Percentiles rank a stretch among this genome's conserved stretches.
These are phyloP conservation scores for Zaprionus capensis DNA, from an alignment of 1,140 invertebrate genomes.

Conservation along the genomic window DNA sequence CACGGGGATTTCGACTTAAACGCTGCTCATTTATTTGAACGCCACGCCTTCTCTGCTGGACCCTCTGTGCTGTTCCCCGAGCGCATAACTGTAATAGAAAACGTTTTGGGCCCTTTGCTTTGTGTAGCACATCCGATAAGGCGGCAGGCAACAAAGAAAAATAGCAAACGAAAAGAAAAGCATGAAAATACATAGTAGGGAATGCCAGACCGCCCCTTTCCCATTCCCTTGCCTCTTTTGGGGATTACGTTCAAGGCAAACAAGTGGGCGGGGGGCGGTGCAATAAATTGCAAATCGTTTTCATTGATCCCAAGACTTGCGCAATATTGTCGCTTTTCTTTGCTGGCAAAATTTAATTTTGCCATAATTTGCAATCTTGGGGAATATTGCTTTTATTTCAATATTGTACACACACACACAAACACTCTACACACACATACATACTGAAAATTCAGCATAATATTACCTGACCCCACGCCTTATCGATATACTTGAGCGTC, in stretches of 20 bases:
- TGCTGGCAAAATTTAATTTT: conserved; percentile 1
- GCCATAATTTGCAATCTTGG: conserved; percentile 5
- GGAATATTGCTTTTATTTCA: conserved; percentile 9
- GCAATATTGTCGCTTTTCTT: conserved; percentile 5
- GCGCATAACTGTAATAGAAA: conserved; percentile 31
- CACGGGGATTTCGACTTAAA: conserved; percentile 37
- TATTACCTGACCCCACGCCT: conserved; percentile 1
- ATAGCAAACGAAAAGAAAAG: conserved; percentile 15
- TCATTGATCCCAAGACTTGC: conserved; percentile 3
- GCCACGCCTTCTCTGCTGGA: conserved; percentile 9
- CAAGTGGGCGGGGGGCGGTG: not conserved
- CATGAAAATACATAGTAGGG: not conserved
- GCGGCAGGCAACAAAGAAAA: conserved; percentile 20
- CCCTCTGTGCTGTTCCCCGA: not conserved
- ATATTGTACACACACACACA: not conserved
- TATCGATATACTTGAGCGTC: not conserved
- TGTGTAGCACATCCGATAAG: conserved; percentile 24
- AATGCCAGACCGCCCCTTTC: not conserved
- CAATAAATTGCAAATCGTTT: conserved; percentile 12
- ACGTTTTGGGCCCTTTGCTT: conserved; percentile 16
- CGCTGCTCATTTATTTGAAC: conserved; percentile 43
- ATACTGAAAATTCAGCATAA: not conserved
- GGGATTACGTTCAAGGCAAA: not conserved
- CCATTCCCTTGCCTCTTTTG: not conserved
- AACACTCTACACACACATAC: not conserved